These are phyloP conservation scores for Drosophila subsilvestris DNA, from an alignment of 2,888 invertebrate species.

Conservation along the genomic window DNA sequence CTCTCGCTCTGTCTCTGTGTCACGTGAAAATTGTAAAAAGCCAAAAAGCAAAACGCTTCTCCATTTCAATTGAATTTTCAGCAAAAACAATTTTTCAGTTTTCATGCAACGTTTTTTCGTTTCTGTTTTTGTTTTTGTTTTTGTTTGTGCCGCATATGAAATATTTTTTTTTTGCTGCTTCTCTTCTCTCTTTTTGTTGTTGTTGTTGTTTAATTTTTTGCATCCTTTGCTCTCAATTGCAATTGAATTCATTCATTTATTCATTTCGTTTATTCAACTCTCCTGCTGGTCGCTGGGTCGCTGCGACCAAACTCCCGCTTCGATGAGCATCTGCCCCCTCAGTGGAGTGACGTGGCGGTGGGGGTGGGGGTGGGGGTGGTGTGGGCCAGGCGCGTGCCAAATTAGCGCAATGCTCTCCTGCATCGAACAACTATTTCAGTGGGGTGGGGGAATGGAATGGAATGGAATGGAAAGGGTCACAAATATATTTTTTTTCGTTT, in stretches of 20 bases:
- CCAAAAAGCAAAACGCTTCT: constrained; percentile 28
- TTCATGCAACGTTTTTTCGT: neutral
- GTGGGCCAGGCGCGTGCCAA: constrained; percentile 73
- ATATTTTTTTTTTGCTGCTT: constrained; percentile 6
- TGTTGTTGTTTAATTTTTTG: neutral
- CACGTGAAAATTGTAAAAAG: constrained; percentile 13
- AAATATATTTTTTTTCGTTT: constrained; percentile 8
- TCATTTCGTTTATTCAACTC: constrained; percentile 54
- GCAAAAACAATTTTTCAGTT: constrained; percentile 45
- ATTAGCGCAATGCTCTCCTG: constrained; percentile 65
- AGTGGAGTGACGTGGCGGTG: constrained; percentile 1
- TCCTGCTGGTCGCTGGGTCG: constrained; percentile 11
- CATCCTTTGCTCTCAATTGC: constrained; percentile 61
- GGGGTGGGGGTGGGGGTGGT: neutral
- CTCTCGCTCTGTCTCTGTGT: constrained; percentile 7
- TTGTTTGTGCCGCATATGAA: neutral
- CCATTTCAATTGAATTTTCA: constrained; percentile 69
- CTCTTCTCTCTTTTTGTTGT: neutral
- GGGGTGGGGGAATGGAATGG: neutral
- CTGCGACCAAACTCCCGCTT: constrained; percentile 40
- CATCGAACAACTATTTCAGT: constrained; percentile 72
- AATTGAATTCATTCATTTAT: constrained; percentile 78
- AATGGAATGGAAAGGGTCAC: neutral
- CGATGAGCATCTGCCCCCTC: constrained; percentile 28
- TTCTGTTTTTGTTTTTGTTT: constrained; percentile 13